Evolutionary conservation across 2,888 invertebrate genomes (phyloP).

Genomic region (Lycocerus yunnanus): DNA sequence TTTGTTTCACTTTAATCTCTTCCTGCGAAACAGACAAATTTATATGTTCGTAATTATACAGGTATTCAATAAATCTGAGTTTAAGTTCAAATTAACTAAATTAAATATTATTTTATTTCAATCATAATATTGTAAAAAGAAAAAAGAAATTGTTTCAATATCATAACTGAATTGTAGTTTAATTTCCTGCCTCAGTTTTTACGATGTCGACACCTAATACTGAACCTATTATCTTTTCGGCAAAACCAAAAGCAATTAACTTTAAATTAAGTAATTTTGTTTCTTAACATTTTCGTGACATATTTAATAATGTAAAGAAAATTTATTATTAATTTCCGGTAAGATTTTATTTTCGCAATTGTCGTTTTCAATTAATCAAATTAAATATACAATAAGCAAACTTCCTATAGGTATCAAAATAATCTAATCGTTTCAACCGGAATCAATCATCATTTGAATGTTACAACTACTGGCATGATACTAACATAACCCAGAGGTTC

Average conservation of each 20-base stretch:
- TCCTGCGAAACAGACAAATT: no score
- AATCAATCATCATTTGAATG: not conserved
- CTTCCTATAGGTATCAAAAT: not conserved
- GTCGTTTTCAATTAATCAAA: not conserved
- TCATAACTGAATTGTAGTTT: not conserved
- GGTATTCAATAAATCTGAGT: not conserved
- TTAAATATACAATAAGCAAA: not conserved
- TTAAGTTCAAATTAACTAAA: not conserved
- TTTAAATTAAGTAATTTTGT: constrained; percentile 5
- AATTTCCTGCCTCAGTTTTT: not conserved
- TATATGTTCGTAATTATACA: no score
- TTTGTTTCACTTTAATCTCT: no score
- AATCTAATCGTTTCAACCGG: not conserved
- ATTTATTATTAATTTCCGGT: not conserved
- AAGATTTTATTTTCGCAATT: not conserved
- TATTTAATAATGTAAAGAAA: not conserved
- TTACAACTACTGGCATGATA: no score
- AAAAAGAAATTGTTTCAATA: not conserved
- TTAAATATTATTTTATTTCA: not conserved
- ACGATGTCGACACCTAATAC: not conserved
- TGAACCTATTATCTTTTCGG: not conserved
- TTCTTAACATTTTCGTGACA: not conserved
- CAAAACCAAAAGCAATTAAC: constrained; percentile 1
- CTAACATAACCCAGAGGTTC: not conserved
- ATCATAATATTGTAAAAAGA: not conserved